Conservation (phyloP, 2,113 vertebrate genomes). For the Muntiacus reevesi region DNA sequence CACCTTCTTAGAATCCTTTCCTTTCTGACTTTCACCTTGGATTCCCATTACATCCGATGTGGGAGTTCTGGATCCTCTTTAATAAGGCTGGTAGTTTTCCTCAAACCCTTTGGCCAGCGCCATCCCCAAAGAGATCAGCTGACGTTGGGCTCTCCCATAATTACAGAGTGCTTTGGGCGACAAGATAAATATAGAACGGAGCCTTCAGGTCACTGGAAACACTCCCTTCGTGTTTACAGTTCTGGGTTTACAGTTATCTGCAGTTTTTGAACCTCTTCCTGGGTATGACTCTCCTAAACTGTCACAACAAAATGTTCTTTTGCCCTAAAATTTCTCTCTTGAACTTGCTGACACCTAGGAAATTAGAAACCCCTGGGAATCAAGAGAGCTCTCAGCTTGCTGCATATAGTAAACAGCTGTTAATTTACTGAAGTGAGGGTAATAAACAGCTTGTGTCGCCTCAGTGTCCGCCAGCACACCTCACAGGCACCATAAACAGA, state of each 20-base stretch:
- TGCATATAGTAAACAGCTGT: not conserved
- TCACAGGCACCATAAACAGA: not conserved
- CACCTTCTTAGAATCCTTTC: not conserved
- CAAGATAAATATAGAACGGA: constrained; percentile 14
- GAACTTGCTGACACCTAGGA: not conserved
- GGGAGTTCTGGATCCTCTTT: not conserved
- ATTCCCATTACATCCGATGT: not conserved
- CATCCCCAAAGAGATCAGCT: not conserved
- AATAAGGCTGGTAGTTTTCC: not conserved
- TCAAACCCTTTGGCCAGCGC: not conserved
- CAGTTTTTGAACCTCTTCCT: not conserved
- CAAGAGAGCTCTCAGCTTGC: not conserved
- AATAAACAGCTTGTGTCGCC: constrained; percentile 11
- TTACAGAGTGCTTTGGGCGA: not conserved
- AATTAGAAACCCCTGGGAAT: not conserved
- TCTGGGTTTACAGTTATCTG: not conserved
- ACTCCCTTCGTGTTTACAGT: not conserved
- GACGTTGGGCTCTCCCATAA: not conserved
- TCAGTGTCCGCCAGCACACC: not conserved
- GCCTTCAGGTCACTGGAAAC: not conserved
- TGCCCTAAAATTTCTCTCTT: not conserved
- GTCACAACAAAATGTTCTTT: not conserved
- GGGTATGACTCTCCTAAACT: not conserved
- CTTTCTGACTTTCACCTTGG: not conserved
- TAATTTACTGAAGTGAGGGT: not conserved